A percentile compares a stretch with the other conserved stretches of the same genome.
phyloP scores from a whole-genome alignment of 1,140 invertebrate species.

The Streblospio benedicti region DNA sequence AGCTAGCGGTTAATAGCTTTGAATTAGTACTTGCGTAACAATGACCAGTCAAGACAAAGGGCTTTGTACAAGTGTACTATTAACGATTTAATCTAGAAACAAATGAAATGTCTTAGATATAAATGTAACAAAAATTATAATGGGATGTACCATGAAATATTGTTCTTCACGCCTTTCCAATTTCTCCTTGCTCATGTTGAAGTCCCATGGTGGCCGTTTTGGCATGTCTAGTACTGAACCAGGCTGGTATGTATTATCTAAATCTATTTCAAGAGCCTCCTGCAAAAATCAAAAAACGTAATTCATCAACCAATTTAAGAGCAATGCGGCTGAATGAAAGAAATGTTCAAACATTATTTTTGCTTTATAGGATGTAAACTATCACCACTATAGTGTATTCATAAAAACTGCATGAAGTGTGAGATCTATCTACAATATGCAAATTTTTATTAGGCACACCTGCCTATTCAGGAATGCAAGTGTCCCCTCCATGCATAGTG shows the following conservation, averaged over 20 bases:
- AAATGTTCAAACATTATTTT: not conserved
- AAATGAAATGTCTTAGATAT: no score
- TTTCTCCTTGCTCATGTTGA: conserved; percentile 59
- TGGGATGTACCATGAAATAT: conserved; percentile 44
- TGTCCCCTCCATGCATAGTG: no score
- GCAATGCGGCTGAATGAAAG: not conserved
- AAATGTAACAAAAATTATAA: no score
- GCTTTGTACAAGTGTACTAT: no score
- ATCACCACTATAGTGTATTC: not conserved
- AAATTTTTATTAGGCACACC: not conserved
- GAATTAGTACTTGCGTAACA: no score
- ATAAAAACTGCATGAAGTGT: not conserved
- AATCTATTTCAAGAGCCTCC: conserved; percentile 57
- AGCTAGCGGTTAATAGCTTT: no score
- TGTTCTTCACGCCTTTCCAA: conserved; percentile 55
- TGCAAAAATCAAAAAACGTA: conserved; percentile 14
- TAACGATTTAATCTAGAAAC: no score
- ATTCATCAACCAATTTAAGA: not conserved
- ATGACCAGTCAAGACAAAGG: no score
- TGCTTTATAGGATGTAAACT: not conserved
- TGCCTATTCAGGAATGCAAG: no score
- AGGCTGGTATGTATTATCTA: conserved; percentile 61
- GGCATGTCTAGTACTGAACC: conserved; percentile 64
- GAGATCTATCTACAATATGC: not conserved
- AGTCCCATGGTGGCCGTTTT: conserved; percentile 71